A percentile compares a stretch with the other conserved stretches of the same genome.
Conservation (phyloP, 2,797 vertebrate species). For the Halcyon smyrnensis region DNA sequence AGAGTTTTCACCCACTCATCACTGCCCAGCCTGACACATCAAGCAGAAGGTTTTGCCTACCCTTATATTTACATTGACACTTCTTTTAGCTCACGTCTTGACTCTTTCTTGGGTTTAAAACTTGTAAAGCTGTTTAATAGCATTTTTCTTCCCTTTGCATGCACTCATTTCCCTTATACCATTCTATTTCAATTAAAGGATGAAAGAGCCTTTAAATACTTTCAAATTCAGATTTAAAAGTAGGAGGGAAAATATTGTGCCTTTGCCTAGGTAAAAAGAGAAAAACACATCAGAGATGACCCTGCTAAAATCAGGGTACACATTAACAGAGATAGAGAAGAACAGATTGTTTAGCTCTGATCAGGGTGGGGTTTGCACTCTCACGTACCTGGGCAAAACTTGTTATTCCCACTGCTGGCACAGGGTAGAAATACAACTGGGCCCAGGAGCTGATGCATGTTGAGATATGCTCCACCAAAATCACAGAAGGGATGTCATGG, state of each 20-base stretch:
- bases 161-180: background rate
- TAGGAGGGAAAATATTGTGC: background rate
- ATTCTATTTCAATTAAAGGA: background rate
- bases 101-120: background rate
- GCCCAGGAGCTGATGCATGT: background rate
- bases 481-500: fast-evolving
- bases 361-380: background rate
- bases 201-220: background rate
- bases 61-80: background rate
- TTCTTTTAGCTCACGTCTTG: background rate
- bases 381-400: background rate
- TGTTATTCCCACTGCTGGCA: background rate
- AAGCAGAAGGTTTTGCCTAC: background rate
- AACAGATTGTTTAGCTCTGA: background rate
- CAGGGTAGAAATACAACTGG: background rate
- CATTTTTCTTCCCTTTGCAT: background rate
- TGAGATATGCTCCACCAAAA: background rate
- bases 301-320: background rate
- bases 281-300: background rate
- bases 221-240: background rate
- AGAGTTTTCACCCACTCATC: background rate
- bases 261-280: background rate
- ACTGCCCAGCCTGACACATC: background rate
- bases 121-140: background rate
- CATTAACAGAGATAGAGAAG: background rate